Percentiles rank a stretch among this genome's conserved stretches.
Evolutionary conservation across 1,140 invertebrate species (phyloP).

Genomic region (Aphelenchoides besseyi): DNA sequence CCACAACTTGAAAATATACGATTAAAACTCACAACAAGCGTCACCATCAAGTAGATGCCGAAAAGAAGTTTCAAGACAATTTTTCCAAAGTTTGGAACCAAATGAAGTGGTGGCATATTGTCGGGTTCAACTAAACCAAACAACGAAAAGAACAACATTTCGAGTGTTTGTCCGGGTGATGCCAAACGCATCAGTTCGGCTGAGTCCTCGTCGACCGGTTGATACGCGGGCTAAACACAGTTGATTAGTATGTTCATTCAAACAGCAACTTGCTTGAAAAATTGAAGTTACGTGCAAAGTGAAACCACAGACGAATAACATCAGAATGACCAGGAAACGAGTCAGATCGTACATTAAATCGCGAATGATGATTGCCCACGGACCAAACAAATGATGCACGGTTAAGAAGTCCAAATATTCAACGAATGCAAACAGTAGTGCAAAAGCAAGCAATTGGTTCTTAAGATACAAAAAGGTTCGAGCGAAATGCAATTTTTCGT

Average conservation of each 20-base stretch:
- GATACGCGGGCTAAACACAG: constrained; percentile 54
- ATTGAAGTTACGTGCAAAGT: constrained; percentile 92
- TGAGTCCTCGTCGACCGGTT: constrained; percentile 52
- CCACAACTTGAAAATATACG: background rate
- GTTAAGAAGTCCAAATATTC: constrained; percentile 85
- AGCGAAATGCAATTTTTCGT: constrained; percentile 61
- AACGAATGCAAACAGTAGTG: constrained; percentile 88
- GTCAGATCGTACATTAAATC: constrained; percentile 74
- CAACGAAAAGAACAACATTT: constrained; percentile 93
- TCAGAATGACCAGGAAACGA: constrained; percentile 88
- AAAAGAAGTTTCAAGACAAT: constrained; percentile 70
- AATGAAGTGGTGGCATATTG: constrained; percentile 67
- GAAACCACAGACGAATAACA: constrained; percentile 96
- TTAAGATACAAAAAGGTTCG: constrained; percentile 65
- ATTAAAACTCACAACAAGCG: constrained; percentile 75
- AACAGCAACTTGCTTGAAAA: constrained; percentile 77
- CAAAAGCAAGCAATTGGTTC: constrained; percentile 91
- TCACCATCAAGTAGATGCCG: constrained; percentile 93
- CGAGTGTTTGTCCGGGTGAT: constrained; percentile 81
- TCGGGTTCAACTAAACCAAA: constrained; percentile 89
- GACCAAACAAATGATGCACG: constrained; percentile 96
- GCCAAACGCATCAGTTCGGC: constrained; percentile 60
- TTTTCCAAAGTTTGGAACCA: constrained; percentile 66
- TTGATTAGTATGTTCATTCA: constrained; percentile 29
- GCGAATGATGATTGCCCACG: constrained; percentile 77